Percentiles rank a stretch among this genome's conserved stretches.
Evolutionary conservation across 2,113 vertebrate species (phyloP).

Genomic region (Mormyrus lacerda): DNA sequence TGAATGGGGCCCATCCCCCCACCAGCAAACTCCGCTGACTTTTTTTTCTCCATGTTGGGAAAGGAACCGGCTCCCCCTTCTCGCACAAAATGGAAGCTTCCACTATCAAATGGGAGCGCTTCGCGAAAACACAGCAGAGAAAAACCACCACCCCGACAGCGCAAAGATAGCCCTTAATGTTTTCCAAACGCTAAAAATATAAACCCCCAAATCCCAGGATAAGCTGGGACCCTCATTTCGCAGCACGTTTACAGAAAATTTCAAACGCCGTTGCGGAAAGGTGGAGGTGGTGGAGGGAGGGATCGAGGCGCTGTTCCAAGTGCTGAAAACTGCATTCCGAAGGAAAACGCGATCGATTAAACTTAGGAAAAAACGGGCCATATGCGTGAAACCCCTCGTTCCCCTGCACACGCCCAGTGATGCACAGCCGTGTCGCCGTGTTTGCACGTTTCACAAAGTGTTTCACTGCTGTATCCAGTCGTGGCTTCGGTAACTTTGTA

Average conservation of each 20-base stretch:
- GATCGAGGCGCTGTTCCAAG: constrained; percentile 54
- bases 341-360: constrained; percentile 45
- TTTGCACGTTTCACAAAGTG: neutral
- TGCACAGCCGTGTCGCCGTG: neutral
- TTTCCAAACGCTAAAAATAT: neutral
- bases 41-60: constrained; percentile 72
- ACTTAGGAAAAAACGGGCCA: constrained; percentile 18
- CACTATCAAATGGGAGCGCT: constrained; percentile 73
- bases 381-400: neutral
- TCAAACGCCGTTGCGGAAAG: constrained; percentile 15
- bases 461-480: neutral
- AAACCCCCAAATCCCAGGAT: neutral
- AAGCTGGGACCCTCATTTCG: neutral
- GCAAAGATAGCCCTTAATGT: neutral
- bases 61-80: constrained; percentile 69
- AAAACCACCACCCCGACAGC: neutral
- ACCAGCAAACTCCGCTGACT: constrained; percentile 86
- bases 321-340: constrained; percentile 63
- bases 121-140: constrained; percentile 49
- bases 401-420: neutral
- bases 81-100: constrained; percentile 96
- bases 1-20: constrained; percentile 84
- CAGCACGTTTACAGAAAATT: constrained; percentile 1
- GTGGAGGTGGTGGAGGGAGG: constrained; percentile 1
- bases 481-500: constrained; percentile 29